Base-by-base conservation (phyloP, 2,888 invertebrate species). In the Luperina testacea region DNA sequence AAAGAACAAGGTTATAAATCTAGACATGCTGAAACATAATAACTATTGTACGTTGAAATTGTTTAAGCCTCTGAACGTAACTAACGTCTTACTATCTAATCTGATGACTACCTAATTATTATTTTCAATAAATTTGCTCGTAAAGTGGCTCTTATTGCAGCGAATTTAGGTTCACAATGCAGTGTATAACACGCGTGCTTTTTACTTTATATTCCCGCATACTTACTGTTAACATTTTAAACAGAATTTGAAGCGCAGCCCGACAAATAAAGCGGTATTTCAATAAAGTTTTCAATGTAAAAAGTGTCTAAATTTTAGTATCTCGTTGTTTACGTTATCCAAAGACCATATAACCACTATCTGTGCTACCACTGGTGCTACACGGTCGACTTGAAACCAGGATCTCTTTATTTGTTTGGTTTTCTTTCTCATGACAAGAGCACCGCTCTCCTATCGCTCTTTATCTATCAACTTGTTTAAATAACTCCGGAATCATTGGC, bases 401-500 rank as follows among this genome's bases (percentile, higher is more conserved):
- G 93, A 93, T 93, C 91, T 93, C 89, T 92, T 89, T 95, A 93
- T 95, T 95, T 95, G 93, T 95, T 95, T 94, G 92, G 92, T 93
- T 94, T 94, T 93, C 92, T 94, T 93, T 92, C 91, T 92, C 90
- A 91, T 92, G 94, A 94, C 95, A 94, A 95, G 94, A 95, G 92
- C 90, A 92, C 95, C 95, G 94, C 94, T 91, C 88, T 90, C 90
- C 92, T 95, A 94, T 95, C 95, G 93, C 93, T 90, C 92, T 95
- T 95, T 95, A 95, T 95, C 95, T 95, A 94, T 95, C 94, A 95
- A 94, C 94, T 93, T 92, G 94, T 93, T 92, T 95, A 95, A 94
- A 95, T 94, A 95, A 92, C 92, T 89, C 91, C 84, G 89, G 92
- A 94, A 94, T 94, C 94, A 95, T 95, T 93, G 94, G 92, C 89